Base-by-base conservation (phyloP, 2,113 vertebrate species). In the Donacobius atricapilla region DNA sequence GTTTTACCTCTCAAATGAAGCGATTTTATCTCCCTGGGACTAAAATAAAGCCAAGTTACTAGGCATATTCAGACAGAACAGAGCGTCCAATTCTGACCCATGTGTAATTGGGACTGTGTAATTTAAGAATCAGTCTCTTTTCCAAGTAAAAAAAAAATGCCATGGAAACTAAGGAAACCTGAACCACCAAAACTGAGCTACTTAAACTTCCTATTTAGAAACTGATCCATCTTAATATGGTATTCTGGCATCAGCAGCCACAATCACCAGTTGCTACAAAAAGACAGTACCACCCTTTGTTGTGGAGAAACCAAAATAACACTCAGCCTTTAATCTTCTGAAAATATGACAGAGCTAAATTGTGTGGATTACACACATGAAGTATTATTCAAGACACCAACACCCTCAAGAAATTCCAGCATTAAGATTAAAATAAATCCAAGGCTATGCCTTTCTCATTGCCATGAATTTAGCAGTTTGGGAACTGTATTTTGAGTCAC, bases 141-240 rank as follows among this genome's bases (percentile, higher is more conserved):
- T 79, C 71, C 58, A 89, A 85, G 68, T 69, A 58, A 42, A 42
- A 15, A 80, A 58, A 60, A 96, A 93, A 83, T 54, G 24, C 61
- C 83, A 92, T 79, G 88, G 85, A 94, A 96, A 95, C 63, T 77
- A 91, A 92, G 84, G 87, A 92, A 93, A 91, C 68, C 35, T 31
- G 68, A 96, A 88, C 91, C 91, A 83, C 51, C 53, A 86, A 84
- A 96, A 81, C 83, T 87, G 94, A 97, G 75, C 95, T 95, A 69
- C 88, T 92, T 92, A 83, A 77, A 87, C 93, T 93, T 96, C 79
- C 79, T 81, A 94, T 94, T 96, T 96, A 91, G 87, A 94, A 94
- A 89, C 53, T 9, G 88, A 96, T 93, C 92, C 89, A 96, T 80
- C 91, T 85, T 93, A 93, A 91, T 92, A 77, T 6, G 22, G 82